Conservation (phyloP, 2,113 vertebrate species). For the Cebus imitator region DNA sequence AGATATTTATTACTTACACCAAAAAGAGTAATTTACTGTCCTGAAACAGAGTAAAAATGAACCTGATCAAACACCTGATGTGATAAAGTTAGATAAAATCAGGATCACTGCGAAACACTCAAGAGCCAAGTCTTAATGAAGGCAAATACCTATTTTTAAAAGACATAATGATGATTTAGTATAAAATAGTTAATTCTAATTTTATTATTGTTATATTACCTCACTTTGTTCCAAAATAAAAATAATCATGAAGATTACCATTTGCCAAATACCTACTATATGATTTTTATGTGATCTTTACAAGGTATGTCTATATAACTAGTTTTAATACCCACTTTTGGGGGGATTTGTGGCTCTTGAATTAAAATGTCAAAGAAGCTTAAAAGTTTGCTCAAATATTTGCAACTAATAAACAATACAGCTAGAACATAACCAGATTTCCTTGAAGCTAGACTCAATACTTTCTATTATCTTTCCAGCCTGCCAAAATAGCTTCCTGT, state of each 20-base stretch:
- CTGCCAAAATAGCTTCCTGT: neutral
- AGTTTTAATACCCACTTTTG: neutral
- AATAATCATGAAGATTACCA: neutral
- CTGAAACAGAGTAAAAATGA: conserved; percentile 12
- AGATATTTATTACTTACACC: neutral
- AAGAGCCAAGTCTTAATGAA: neutral
- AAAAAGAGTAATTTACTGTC: neutral
- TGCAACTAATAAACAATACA: neutral
- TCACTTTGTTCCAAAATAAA: neutral
- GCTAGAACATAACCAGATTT: neutral
- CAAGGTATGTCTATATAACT: neutral
- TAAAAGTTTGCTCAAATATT: neutral
- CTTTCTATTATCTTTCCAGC: neutral
- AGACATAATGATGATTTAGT: neutral
- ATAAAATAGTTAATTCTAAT: neutral
- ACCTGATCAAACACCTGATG: neutral
- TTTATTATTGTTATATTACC: neutral
- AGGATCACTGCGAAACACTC: neutral
- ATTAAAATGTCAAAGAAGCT: neutral
- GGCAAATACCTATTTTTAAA: neutral
- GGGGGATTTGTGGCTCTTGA: neutral
- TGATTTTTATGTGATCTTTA: neutral
- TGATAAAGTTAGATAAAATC: neutral
- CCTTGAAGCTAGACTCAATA: neutral
- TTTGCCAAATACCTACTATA: neutral